Evolutionary conservation across 2,888 invertebrate species (phyloP), one percentile per base, ranked within the genome.

Genomic region (Deilephila elpenor): DNA sequence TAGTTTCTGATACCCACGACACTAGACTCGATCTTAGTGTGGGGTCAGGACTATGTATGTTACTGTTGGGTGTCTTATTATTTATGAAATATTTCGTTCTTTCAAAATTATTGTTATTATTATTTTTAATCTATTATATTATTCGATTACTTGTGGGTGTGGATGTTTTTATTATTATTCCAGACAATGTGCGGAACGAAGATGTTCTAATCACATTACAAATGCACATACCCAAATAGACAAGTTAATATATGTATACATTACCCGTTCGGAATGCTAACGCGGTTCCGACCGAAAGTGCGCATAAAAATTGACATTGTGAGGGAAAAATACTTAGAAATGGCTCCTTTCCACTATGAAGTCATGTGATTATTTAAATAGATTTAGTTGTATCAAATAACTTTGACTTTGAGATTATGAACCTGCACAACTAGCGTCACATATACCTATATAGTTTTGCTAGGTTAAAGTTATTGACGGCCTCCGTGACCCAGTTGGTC

Each of bases 221-320:
- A 25, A 67, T 67, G 67, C 44, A 44, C 67, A 67, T 67, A 67
- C 67, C 67, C 51, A 67, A 67, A 67, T 67, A 67, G 67, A 44
- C 67, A 51, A 6, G 44, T 25, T 67, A 25, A 67, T 67, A 67
- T 67, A 44, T 44, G 44, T 44, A 44, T 44, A 25, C 51, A 44
- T n/a, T 25, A 67, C 67, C 51, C 20, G 51, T 25, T 11, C 25
- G 6, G 67, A 67, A 67, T 67, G 14, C n/a, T 51, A 51, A 67
- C 44, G 6, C 7, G 25, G 51, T 20, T 64, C 64, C 44, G 44
- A 67, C 25, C 67, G 51, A 67, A 67, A 67, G 67, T 51, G 17
- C 1, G 25, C 44, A 44, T 51, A 67, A 67, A 44, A 44, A 51
- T n/a, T 8, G 25, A 17, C 5, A 0, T 25, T 67, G 62, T 64